Evolutionary conservation across 2,113 vertebrate species (phyloP), one percentile per base, ranked within the genome.

Genomic region (Atrichornis clamosus): DNA sequence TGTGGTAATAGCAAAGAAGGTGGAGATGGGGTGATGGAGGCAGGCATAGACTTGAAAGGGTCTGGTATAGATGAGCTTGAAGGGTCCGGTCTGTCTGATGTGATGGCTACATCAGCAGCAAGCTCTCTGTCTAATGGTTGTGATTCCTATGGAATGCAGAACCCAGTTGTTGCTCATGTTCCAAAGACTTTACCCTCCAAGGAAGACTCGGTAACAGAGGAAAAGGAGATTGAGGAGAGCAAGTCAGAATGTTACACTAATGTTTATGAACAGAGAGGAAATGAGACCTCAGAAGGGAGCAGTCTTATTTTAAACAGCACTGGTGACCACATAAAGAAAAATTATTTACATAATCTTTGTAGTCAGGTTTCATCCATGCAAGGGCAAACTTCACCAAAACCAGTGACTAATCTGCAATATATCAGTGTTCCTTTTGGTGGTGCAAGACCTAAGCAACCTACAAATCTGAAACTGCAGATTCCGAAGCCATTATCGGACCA

Each of bases 151-250:
- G 98, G 98, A 98, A 98, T 98, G 95, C 98, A 98, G 95, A 98
- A 97, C 95, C 96, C 98, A 72, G 60, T 90, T 94, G 93, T 98
- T 97, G 95, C 97, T 95, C 98, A 98, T 82, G 97, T 98, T 97
- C 97, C 98, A 98, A 97, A 98, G 98, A 97, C 98, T 98, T 95
- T 98, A 96, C 98, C 99, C 82, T 99, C 99, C 84, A 99, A 99
- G 97, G 99, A 99, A 98, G 99, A 99, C 97, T 99, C 99, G 2
- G 98, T 99, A 70, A 99, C 98, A 13, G 99, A 99, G 97, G 99
- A 99, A 97, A 99, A 99, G 89, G 99, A 99, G 96, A 99, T 99
- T 97, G 99, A 99, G 94, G 99, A 99, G 96, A 99, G 99, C 98
- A 99, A 99, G 87, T 99, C 98, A 86, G 99, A 99, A 97, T 98